Conservation (phyloP, 2,113 vertebrate species). For the Thamnophis sirtalis region DNA sequence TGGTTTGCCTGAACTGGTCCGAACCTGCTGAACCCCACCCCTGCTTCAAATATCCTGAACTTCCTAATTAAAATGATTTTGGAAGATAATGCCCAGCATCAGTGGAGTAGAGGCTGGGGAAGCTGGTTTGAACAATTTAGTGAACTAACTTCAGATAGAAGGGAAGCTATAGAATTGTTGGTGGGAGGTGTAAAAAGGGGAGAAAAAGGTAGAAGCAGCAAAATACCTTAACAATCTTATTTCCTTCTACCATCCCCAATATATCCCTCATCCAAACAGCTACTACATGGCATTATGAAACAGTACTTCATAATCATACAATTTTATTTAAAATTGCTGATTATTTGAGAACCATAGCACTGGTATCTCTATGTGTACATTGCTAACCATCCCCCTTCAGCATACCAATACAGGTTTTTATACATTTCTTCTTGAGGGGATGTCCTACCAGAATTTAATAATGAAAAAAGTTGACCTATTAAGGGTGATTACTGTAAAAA, state of each 20-base stretch:
- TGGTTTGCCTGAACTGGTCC: too few species aligned
- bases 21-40: too few species aligned
- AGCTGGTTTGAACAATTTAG: too few species aligned
- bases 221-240: not conserved
- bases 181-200: too few species aligned
- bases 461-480: not conserved
- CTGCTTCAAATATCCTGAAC: not conserved
- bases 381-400: not conserved
- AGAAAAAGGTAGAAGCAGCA: too few species aligned
- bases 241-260: not conserved
- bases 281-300: not conserved
- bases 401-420: not conserved
- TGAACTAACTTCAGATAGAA: too few species aligned
- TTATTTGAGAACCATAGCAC: not conserved
- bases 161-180: too few species aligned
- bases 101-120: too few species aligned
- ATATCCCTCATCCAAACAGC: not conserved
- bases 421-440: not conserved
- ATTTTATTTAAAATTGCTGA: not conserved
- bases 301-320: not conserved
- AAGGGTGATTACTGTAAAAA: not conserved
- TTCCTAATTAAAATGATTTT: too few species aligned
- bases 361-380: not conserved
- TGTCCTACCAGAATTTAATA: not conserved
- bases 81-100: too few species aligned